Percentiles rank a stretch among this genome's conserved stretches.
Conservation (phyloP, 2,797 vertebrate genomes). For the Momotus momota region DNA sequence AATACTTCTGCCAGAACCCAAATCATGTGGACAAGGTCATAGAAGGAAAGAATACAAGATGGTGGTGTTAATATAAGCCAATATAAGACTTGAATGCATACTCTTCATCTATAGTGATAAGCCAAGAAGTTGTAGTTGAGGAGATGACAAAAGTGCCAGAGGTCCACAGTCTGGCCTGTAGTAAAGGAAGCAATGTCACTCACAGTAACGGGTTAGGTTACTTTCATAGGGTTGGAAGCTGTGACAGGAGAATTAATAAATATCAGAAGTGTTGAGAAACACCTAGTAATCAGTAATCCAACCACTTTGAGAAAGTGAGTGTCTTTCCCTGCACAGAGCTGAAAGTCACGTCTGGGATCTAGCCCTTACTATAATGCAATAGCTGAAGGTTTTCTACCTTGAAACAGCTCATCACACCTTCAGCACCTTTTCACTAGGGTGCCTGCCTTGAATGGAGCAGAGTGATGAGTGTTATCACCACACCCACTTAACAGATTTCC, state of each 20-base stretch:
- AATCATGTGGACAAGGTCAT: not conserved
- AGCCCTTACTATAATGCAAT: not conserved
- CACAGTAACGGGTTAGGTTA: not conserved
- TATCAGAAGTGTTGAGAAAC: not conserved
- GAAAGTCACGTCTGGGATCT: not conserved
- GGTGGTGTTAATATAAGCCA: not conserved
- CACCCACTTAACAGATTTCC: not conserved
- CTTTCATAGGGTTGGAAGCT: not conserved
- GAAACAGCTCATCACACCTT: not conserved
- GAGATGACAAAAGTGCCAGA: not conserved
- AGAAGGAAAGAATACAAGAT: not conserved
- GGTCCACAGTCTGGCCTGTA: rapidly evolving
- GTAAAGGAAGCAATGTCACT: not conserved
- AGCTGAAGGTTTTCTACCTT: not conserved
- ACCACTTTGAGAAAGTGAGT: not conserved
- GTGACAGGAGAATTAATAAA: not conserved
- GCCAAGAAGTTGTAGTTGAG: not conserved
- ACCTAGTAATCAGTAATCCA: not conserved
- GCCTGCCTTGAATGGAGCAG: not conserved
- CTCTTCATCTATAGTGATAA: not conserved
- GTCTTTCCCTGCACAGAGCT: not conserved
- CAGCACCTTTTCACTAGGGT: not conserved
- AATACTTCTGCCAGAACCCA: not conserved
- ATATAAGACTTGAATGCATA: not conserved
- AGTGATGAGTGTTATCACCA: not conserved